Base-by-base conservation (phyloP, 2,113 vertebrate species). In the Euleptes europaea region DNA sequence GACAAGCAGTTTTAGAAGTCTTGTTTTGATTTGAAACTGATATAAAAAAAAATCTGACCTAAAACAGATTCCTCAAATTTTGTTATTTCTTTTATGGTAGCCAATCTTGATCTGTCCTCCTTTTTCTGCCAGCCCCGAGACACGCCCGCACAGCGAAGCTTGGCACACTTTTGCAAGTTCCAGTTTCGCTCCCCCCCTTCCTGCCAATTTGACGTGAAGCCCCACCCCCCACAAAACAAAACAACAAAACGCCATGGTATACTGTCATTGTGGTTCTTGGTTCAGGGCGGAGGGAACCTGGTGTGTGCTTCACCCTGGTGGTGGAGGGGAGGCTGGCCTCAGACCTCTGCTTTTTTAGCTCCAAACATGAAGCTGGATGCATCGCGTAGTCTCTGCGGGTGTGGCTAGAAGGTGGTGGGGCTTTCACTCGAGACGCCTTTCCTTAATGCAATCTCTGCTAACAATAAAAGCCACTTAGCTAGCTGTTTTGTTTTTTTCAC, bases 1-100 rank as follows among this genome's bases (percentile, higher is more conserved):
- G 86, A 88, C 92, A 93, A 91, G 92, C 94, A 92, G 86, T 94
- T 93, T 87, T 95, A 91, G 89, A 91, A 86, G 82, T 94, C 91
- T n/a, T 92, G 85, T 85, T 93, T 94, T 90, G 90, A 95, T 92
- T 88, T 91, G 88, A 88, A 88, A 49, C 89, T 63, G 65, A 89
- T n/a, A n/a, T n/a, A 92, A 73, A 57, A 57, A 63, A 63, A 63
- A 63, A 63, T 83, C 42, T 80, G 77, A 87, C 81, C 83, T 49
- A 85, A 88, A 89, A 91, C 26, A 35, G 38, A 70, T 0, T 0
- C 66, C 66, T 38, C 57, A 38, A 73, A 42, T 54, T 84, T 85
- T 33, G 67, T 57, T 84, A n/a, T 1, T 80, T 79, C 77, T 63
- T 44, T 80, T 70, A 77, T 42, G n/a, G 82, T 83, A 90, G 85